A percentile compares a stretch with the other conserved stretches of the same genome.
These are phyloP conservation scores for Lethrus apterus DNA, from an alignment of 1,140 invertebrate genomes.

Conservation along the genomic window DNA sequence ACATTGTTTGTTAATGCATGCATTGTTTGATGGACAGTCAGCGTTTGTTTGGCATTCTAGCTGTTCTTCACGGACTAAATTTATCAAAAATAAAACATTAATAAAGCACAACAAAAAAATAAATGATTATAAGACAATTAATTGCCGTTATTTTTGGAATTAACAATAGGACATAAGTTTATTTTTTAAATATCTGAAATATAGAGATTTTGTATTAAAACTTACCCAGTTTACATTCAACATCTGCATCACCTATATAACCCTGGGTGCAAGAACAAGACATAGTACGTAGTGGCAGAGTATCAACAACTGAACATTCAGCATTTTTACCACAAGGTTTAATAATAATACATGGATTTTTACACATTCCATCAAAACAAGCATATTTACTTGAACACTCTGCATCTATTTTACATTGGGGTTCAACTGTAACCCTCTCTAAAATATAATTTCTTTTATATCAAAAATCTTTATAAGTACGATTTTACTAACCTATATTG, in stretches of 20 bases:
- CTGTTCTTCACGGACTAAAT: slow-evolving; percentile 37
- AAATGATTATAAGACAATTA: slow-evolving; percentile 3
- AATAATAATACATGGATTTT: slow-evolving; percentile 71
- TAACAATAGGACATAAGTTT: background rate
- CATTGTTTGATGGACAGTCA: slow-evolving; percentile 64
- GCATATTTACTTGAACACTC: slow-evolving; percentile 79
- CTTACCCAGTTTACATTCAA: no score
- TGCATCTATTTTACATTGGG: slow-evolving; percentile 71
- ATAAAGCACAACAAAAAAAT: background rate
- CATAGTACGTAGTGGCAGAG: slow-evolving; percentile 78
- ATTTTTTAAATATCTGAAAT: background rate
- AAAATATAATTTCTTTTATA: slow-evolving; percentile 1
- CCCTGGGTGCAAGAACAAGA: slow-evolving; percentile 76
- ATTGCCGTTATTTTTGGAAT: slow-evolving; percentile 20
- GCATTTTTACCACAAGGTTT: slow-evolving; percentile 75
- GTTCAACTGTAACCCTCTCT: slow-evolving; percentile 37
- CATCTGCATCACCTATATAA: slow-evolving; percentile 75
- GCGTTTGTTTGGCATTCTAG: slow-evolving; percentile 61
- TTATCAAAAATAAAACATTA: background rate
- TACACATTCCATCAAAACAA: slow-evolving; percentile 72
- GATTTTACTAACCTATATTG: slow-evolving; percentile 48
- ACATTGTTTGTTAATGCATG: slow-evolving; percentile 66
- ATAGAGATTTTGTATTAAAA: no score
- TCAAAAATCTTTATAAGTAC: no score
- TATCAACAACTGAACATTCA: slow-evolving; percentile 73